phyloP scores from a whole-genome alignment of 37 sponge, comb jelly and placozoan species.

The Beroe forskalii region DNA sequence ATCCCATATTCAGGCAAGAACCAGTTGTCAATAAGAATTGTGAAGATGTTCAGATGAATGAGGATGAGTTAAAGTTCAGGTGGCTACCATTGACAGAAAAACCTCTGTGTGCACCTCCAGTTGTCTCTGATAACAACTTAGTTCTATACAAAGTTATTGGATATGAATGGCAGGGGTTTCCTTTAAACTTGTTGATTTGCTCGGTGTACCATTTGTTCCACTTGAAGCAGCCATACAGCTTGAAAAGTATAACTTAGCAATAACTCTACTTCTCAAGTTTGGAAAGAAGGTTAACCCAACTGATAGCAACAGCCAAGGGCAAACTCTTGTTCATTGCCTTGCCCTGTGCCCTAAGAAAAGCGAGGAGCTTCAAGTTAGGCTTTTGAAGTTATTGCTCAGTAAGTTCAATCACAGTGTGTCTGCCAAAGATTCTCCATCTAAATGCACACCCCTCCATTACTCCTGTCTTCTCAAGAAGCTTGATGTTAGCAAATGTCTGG shows the following conservation, averaged over 20 bases:
- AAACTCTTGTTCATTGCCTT: conserved; percentile 9
- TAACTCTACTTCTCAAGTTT: conserved; percentile 46
- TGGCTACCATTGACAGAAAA: conserved; percentile 25
- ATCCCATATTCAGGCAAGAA: conserved; percentile 21
- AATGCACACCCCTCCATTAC: conserved; percentile 50
- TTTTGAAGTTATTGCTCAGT: background rate
- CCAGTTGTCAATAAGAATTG: background rate
- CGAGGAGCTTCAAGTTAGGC: background rate
- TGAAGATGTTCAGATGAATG: background rate
- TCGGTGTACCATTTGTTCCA: conserved; percentile 33
- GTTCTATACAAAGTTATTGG: conserved; percentile 10
- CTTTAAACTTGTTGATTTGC: conserved; percentile 42
- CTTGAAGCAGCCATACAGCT: conserved; percentile 22
- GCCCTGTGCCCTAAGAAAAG: background rate
- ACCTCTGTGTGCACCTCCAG: background rate
- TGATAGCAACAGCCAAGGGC: conserved; percentile 12
- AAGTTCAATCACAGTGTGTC: conserved; percentile 8
- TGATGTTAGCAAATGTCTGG: conserved; percentile 2
- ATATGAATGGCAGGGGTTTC: conserved; percentile 39
- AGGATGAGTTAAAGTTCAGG: background rate
- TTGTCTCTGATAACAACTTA: background rate
- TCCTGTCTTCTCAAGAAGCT: conserved; percentile 5
- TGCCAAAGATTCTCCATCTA: background rate
- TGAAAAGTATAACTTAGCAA: conserved; percentile 2
- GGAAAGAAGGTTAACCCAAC: background rate